Evolutionary conservation across 2,888 invertebrate genomes (phyloP).

Genomic region (Acanthacorydalis orientalis): DNA sequence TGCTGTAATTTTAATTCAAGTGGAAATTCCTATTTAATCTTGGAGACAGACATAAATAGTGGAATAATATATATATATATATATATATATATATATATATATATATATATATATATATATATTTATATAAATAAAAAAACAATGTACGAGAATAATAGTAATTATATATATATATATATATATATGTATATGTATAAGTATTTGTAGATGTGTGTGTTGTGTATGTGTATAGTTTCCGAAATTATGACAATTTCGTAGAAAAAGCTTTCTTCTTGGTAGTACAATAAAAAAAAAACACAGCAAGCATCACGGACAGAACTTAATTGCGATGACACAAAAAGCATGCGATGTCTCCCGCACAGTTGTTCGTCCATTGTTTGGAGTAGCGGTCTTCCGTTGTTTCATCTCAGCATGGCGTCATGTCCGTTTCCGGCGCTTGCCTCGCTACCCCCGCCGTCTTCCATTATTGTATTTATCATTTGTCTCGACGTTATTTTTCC

Average conservation of each 20-base stretch:
- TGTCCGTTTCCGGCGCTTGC: constrained; percentile 26
- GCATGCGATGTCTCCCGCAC: constrained; percentile 13
- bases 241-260: too few species aligned
- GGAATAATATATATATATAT: too few species aligned
- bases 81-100: constrained; percentile 4
- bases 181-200: constrained; percentile 2
- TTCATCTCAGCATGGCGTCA: constrained; percentile 31
- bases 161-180: not conserved
- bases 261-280: too few species aligned
- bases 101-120: constrained; percentile 3
- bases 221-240: not conserved
- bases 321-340: constrained; percentile 27
- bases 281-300: too few species aligned
- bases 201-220: not conserved
- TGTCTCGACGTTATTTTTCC: constrained; percentile 14
- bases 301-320: too few species aligned
- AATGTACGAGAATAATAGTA: too few species aligned
- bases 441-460: constrained; percentile 13
- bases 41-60: not conserved
- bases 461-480: constrained; percentile 19
- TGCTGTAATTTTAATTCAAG: too few species aligned
- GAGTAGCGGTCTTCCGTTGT: constrained; percentile 28
- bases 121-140: too few species aligned
- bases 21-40: not conserved
- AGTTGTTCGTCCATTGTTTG: constrained; percentile 21